These are phyloP conservation scores for Stramonita haemastoma DNA, from an alignment of 2,888 invertebrate genomes.

Conservation along the genomic window DNA sequence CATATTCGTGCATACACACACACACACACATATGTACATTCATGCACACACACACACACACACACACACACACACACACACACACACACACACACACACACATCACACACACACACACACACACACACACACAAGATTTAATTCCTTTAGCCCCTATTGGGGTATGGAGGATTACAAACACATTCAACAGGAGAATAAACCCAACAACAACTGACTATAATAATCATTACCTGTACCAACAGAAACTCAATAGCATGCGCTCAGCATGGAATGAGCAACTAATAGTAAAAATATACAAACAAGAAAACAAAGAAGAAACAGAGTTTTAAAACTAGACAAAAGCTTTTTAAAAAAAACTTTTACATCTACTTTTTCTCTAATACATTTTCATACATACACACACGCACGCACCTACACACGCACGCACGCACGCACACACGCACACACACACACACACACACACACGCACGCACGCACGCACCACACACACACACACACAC, in stretches of 20 bases:
- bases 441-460: constrained; percentile 7
- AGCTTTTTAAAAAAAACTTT: background rate
- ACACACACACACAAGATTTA: background rate
- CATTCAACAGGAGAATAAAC: too few relatives aligned
- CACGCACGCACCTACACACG: constrained; percentile 10
- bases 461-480: background rate
- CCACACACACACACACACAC: background rate
- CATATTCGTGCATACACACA: background rate
- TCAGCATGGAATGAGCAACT: too few relatives aligned
- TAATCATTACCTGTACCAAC: too few relatives aligned
- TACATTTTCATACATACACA: background rate
- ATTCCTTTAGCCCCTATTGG: too few relatives aligned
- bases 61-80: background rate
- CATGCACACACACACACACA: background rate
- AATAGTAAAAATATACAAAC: background rate
- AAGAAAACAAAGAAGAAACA: background rate
- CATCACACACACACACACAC: background rate
- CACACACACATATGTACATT: background rate
- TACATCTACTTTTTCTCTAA: background rate
- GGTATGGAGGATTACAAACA: too few relatives aligned
- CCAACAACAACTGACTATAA: too few relatives aligned
- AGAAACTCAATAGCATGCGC: too few relatives aligned
- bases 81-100: background rate
- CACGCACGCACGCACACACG: constrained; percentile 3
- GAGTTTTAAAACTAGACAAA: too few relatives aligned